A percentile compares a stretch with the other conserved stretches of the same genome.
Conservation (phyloP, 2,797 vertebrate genomes). For the Sarcoramphus papa region DNA sequence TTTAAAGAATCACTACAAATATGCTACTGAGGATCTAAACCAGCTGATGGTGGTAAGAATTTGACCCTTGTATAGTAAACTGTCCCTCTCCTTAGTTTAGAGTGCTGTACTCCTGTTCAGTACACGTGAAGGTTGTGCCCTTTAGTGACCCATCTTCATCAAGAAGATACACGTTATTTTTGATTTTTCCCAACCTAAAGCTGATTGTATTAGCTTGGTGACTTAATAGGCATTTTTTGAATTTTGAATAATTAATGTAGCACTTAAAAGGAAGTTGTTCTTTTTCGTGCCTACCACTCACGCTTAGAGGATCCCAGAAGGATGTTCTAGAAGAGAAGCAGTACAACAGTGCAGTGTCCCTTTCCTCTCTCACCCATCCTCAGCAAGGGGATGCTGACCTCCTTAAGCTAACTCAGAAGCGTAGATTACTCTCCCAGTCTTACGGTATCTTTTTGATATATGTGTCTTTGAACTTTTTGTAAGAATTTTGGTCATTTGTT, state of each 20-base stretch:
- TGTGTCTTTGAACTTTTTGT: background rate
- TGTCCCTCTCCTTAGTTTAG: background rate
- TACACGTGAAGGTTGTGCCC: background rate
- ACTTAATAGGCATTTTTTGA: background rate
- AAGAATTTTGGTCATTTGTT: background rate
- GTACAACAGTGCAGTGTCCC: background rate
- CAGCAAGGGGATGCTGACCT: background rate
- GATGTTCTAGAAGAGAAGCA: background rate
- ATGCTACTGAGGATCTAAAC: background rate
- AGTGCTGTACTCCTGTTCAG: background rate
- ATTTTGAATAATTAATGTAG: background rate
- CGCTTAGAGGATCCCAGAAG: background rate
- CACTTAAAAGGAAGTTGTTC: background rate
- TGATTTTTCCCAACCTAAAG: background rate
- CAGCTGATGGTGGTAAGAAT: background rate
- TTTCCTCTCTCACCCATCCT: background rate
- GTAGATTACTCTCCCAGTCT: background rate
- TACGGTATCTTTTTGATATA: background rate
- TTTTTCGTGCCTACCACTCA: background rate
- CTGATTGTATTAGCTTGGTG: background rate
- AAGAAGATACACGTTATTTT: background rate
- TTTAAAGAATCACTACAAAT: background rate
- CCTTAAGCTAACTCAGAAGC: background rate
- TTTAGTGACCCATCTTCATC: background rate
- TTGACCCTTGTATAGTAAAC: fast-evolving